phyloP scores from a whole-genome alignment of 2,888 invertebrate species.

The Geophilus truncorum region DNA sequence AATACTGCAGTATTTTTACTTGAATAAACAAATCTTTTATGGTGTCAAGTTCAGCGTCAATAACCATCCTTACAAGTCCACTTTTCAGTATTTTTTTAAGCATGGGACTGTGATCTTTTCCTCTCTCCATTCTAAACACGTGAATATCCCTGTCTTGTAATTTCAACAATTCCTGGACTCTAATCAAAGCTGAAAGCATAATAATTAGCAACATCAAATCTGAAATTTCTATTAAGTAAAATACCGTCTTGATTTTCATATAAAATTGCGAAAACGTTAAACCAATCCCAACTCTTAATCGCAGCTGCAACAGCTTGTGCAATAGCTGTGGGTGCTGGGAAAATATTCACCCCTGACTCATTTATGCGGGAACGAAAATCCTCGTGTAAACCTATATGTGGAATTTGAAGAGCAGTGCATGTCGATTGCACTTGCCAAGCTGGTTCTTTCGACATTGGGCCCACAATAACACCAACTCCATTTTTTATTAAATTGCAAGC shows the following conservation, averaged over 20 bases:
- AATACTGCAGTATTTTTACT: neutral
- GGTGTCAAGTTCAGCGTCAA: slow-evolving; percentile 55
- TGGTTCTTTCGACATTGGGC: slow-evolving; percentile 25
- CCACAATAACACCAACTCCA: slow-evolving; percentile 29
- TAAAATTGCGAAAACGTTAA: slow-evolving; percentile 29
- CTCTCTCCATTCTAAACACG: slow-evolving; percentile 23
- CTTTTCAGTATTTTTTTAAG: slow-evolving; percentile 88
- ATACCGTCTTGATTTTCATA: slow-evolving; percentile 33
- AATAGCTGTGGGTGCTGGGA: slow-evolving; percentile 4
- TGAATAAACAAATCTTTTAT: neutral
- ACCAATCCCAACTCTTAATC: slow-evolving; percentile 34
- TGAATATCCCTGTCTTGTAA: slow-evolving; percentile 45
- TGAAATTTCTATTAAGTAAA: neutral
- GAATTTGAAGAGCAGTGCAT: slow-evolving; percentile 25
- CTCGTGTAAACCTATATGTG: slow-evolving; percentile 25
- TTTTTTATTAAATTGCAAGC: slow-evolving; percentile 28
- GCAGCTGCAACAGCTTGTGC: slow-evolving; percentile 20
- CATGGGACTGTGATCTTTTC: slow-evolving; percentile 56
- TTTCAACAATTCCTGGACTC: slow-evolving; percentile 65
- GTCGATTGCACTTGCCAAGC: slow-evolving; percentile 20
- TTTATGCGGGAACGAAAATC: slow-evolving; percentile 11
- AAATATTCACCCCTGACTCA: slow-evolving; percentile 30
- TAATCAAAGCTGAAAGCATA: slow-evolving; percentile 55
- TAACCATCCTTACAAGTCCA: slow-evolving; percentile 79
- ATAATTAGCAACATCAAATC: neutral